A percentile compares a stretch with the other conserved stretches of the same genome.
These are phyloP conservation scores for Anastrepha obliqua DNA, from an alignment of 1,140 invertebrate genomes.

Conservation along the genomic window DNA sequence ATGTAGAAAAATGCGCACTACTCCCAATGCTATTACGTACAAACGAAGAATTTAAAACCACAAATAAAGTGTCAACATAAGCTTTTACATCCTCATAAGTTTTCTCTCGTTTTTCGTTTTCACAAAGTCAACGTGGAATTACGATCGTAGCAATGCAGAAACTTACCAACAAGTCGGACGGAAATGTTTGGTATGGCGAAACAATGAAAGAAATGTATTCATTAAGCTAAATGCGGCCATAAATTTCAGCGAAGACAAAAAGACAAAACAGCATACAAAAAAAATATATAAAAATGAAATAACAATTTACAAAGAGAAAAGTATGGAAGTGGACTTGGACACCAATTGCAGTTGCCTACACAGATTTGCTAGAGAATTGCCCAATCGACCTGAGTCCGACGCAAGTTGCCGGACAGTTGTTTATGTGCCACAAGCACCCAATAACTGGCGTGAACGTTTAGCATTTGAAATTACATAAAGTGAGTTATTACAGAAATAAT, in stretches of 20 bases:
- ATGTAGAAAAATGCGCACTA: too few relatives aligned
- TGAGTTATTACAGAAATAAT: background rate
- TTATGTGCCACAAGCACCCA: background rate
- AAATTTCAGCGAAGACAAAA: background rate
- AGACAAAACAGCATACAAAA: background rate
- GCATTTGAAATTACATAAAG: constrained; percentile 9
- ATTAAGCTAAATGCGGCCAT: background rate
- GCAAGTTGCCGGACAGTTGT: background rate
- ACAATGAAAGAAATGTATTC: constrained; percentile 35
- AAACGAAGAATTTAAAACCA: background rate
- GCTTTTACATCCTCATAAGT: background rate
- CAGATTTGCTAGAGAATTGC: background rate
- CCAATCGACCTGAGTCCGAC: background rate
- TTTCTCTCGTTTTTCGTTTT: background rate
- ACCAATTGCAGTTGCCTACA: background rate
- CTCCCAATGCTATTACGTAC: too few relatives aligned
- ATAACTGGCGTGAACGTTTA: background rate
- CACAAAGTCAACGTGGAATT: constrained; percentile 8
- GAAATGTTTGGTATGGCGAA: background rate
- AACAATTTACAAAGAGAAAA: background rate
- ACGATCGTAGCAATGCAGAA: background rate
- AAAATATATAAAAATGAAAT: background rate
- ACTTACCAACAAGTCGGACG: background rate
- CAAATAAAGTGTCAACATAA: constrained; percentile 3
- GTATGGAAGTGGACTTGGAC: background rate